These are phyloP conservation scores for Microctenopoma steveboyesi DNA, from an alignment of 2,797 vertebrate genomes.

Conservation along the genomic window DNA sequence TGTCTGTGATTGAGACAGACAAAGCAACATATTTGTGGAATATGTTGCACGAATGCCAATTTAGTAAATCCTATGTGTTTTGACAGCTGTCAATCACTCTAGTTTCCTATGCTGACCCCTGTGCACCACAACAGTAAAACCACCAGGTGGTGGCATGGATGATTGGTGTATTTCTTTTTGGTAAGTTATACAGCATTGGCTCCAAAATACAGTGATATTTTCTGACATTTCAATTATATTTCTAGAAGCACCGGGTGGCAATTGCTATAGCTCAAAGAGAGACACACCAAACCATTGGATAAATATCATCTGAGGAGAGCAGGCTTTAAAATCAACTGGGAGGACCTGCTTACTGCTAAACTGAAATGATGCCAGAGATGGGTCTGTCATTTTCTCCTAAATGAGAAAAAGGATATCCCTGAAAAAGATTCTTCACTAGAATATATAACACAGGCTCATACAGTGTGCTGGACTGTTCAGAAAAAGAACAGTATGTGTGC, in stretches of 20 bases:
- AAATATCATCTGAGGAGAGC: constrained; percentile 28
- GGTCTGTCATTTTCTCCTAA: constrained; percentile 60
- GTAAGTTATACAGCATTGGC: background rate
- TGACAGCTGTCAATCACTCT: too few relatives aligned
- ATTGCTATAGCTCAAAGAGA: constrained; percentile 12
- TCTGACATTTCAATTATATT: constrained; percentile 15
- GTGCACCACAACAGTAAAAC: too few relatives aligned
- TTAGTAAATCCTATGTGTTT: too few relatives aligned
- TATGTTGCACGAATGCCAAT: too few relatives aligned
- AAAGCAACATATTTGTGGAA: too few relatives aligned
- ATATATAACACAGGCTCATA: constrained; percentile 39
- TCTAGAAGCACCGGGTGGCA: background rate
- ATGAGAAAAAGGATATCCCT: constrained; percentile 59
- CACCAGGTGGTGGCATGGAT: background rate
- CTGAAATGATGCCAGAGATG: constrained; percentile 51
- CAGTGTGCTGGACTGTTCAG: constrained; percentile 23
- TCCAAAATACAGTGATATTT: constrained; percentile 6
- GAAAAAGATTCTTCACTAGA: constrained; percentile 39
- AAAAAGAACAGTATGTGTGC: constrained; percentile 50
- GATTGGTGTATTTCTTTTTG: background rate
- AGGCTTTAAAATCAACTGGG: constrained; percentile 37
- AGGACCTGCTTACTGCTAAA: constrained; percentile 27
- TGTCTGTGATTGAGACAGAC: too few relatives aligned
- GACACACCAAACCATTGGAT: constrained; percentile 11
- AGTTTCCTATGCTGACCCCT: too few relatives aligned